A percentile compares a stretch with the other conserved stretches of the same genome.
Conservation (phyloP, 2,113 vertebrate species). For the Lagopus muta region DNA sequence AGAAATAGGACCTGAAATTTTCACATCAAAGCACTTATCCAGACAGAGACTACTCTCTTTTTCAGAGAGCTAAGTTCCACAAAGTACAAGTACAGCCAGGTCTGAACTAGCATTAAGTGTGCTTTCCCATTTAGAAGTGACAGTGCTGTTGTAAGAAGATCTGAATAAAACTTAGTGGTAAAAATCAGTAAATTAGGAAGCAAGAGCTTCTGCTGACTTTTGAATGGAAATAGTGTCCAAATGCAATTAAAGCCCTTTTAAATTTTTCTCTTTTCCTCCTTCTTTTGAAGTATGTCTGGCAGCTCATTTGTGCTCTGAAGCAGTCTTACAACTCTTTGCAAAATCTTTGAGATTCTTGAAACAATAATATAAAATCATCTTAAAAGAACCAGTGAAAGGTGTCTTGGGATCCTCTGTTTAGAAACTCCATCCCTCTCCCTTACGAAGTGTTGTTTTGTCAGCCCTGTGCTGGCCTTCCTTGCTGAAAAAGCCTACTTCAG, state of each 20-base stretch:
- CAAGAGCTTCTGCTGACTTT: not conserved
- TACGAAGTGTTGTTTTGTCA: not conserved
- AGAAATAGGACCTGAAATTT: not conserved
- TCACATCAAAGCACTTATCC: not conserved
- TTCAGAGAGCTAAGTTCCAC: not conserved
- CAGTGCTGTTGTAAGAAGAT: not conserved
- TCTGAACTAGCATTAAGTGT: not conserved
- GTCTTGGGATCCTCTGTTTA: not conserved
- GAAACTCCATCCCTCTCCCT: not conserved
- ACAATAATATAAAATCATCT: not conserved
- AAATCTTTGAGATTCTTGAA: not conserved
- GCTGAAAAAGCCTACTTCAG: not conserved
- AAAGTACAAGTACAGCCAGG: not conserved
- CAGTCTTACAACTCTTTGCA: not conserved
- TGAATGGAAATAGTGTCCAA: not conserved
- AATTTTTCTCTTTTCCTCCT: not conserved
- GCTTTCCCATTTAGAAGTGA: not conserved
- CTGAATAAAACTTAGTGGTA: not conserved
- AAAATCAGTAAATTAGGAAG: not conserved
- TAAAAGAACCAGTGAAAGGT: not conserved
- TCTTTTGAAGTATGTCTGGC: not conserved
- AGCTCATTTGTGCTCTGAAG: not conserved
- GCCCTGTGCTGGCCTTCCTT: not conserved
- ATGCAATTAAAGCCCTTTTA: not conserved
- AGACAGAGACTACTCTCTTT: not conserved